Evolutionary conservation across 2,797 vertebrate genomes (phyloP).

Genomic region (Dryobates pubescens): DNA sequence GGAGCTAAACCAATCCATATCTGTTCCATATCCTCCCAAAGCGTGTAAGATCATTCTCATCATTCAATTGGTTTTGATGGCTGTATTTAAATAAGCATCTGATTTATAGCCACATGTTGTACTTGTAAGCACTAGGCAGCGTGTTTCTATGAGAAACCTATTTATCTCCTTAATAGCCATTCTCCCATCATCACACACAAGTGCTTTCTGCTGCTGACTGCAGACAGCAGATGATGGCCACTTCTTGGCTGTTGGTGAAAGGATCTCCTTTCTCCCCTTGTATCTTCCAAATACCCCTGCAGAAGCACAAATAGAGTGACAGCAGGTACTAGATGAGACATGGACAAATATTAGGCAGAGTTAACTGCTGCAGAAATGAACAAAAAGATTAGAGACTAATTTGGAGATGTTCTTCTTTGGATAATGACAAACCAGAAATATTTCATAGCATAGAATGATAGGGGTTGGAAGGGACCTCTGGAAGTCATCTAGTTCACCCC

Average conservation of each 20-base stretch:
- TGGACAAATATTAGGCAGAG: background rate
- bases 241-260: background rate
- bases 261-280: background rate
- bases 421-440: background rate
- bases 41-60: background rate
- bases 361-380: background rate
- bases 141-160: background rate
- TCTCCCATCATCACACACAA: background rate
- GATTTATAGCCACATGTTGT: background rate
- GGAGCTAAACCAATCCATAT: background rate
- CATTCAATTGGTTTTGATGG: background rate
- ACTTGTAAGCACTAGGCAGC: background rate
- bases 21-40: background rate
- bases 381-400: background rate
- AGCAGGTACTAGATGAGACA: background rate
- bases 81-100: background rate
- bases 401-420: background rate
- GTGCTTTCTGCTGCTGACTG: background rate
- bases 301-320: background rate
- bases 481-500: too few species aligned
- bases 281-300: background rate
- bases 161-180: background rate
- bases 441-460: too few species aligned
- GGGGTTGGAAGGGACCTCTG: too few species aligned
- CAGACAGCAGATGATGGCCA: background rate